Conservation (phyloP, 1,140 invertebrate species). For the Papilio glaucus region DNA sequence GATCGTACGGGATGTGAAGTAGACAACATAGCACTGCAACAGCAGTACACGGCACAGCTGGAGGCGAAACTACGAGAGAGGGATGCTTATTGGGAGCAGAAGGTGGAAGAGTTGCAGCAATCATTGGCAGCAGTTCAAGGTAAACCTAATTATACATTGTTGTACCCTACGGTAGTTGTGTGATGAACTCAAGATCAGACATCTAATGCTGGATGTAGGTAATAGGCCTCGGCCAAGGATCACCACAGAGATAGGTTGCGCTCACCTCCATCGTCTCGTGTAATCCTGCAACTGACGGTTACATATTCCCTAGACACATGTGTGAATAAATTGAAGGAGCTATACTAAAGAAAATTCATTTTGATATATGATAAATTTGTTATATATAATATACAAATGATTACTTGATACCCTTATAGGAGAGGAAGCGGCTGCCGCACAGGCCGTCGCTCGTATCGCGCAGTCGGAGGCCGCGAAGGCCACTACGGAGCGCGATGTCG, state of each 20-base stretch:
- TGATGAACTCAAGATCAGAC: too few relatives aligned
- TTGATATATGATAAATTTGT: too few relatives aligned
- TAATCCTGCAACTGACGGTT: too few relatives aligned
- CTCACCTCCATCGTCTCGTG: too few relatives aligned
- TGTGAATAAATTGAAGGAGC: too few relatives aligned
- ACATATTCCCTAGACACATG: too few relatives aligned
- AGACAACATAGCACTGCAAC: conserved; percentile 66
- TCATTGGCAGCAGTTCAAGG: conserved; percentile 71
- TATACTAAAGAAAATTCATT: not conserved
- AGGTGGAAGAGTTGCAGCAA: conserved; percentile 72
- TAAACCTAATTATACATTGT: conserved; percentile 41
- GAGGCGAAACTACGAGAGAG: conserved; percentile 70
- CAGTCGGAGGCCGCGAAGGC: conserved; percentile 70
- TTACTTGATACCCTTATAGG: conserved; percentile 47
- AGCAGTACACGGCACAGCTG: conserved; percentile 70
- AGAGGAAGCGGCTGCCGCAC: conserved; percentile 83
- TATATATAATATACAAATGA: too few relatives aligned
- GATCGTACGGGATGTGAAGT: conserved; percentile 71
- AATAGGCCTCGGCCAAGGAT: too few relatives aligned
- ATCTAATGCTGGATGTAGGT: too few relatives aligned
- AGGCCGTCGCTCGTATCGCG: conserved; percentile 75
- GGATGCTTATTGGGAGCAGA: conserved; percentile 74
- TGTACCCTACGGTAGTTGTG: too few relatives aligned
- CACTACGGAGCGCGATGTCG: conserved; percentile 58
- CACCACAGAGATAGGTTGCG: too few relatives aligned